Conservation (phyloP, 2,113 vertebrate genomes). For the Prionailurus viverrinus region DNA sequence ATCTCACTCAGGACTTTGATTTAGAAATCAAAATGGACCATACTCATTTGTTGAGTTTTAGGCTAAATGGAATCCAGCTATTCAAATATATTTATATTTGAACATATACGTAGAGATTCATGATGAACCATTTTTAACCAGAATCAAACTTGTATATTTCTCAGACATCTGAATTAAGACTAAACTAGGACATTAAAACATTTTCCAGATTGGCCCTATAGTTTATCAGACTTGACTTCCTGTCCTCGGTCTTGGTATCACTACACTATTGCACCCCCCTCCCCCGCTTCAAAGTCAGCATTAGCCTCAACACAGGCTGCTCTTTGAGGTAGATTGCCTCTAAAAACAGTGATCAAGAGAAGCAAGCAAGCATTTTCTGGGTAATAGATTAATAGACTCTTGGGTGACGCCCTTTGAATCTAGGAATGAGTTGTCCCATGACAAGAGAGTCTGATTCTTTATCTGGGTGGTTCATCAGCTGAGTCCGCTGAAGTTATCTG, state of each 20-base stretch:
- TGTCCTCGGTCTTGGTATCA: background rate
- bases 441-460: background rate
- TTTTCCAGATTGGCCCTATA: background rate
- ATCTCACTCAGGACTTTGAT: background rate
- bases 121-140: conserved; percentile 19
- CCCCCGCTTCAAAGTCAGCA: too few species aligned
- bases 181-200: background rate
- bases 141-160: background rate
- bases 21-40: conserved; percentile 20
- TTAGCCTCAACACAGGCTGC: background rate
- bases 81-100: conserved; percentile 18
- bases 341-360: background rate
- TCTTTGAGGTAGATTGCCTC: background rate
- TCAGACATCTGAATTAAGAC: conserved; percentile 49
- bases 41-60: conserved; percentile 17
- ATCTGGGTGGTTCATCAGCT: background rate
- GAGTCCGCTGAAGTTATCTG: background rate
- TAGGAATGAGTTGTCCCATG: background rate
- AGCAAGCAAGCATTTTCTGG: background rate
- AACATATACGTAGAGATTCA: background rate
- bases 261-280: background rate
- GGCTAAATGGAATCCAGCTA: background rate
- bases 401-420: background rate
- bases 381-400: background rate
- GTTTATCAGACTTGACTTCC: conserved; percentile 7